Base-by-base conservation (phyloP, 2,888 invertebrate genomes). In the Drosophila fulvimacula region DNA sequence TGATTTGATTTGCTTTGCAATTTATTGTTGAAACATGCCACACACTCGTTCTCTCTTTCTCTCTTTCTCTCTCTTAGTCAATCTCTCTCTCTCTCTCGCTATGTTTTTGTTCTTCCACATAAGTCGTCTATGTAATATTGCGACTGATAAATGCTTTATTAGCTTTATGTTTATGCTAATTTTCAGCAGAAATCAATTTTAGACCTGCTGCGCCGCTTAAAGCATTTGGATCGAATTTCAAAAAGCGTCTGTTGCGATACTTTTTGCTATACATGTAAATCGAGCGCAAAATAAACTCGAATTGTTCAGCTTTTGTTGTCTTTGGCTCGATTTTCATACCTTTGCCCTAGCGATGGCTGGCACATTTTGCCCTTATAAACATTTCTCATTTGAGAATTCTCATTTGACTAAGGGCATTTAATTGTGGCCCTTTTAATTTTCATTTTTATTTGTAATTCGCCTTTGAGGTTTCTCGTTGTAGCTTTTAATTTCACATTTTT, bases 1-100 rank as follows among this genome's bases (percentile, higher is more conserved):
- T 79, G 86, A 88, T 82, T 88, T 82, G 89, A 85, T 88, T 89
- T 85, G 76, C 76, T 81, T 87, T 68, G 56, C 76, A 76, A 88
- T 89, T 85, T 85, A 81, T 82, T 88, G 76, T 69, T 56, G 52
- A 72, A 67, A 72, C 68, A 79, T 69, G 65, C 63, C 64, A 62
- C 17, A 44, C 27, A 39, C 9, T 34, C 21, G 17, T 11, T 11
- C 32, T 6, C 13, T 15, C 27, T 19, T 10, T 19, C 49, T 19
- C 36, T 36, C 15, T 17, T 15, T 6, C 4, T 24, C n/a, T 24
- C 10, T 27, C 13, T 15, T n/a, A n/a, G n/a, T n/a, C 17, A 11
- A 15, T 10, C 19, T 19, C 11, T 5, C 7, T 13, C 19, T n/a
- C 13, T 13, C 7, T 13, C 17, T 17, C 57, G 13, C 27, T 15